These are phyloP conservation scores for Myopa testacea DNA, from an alignment of 2,888 invertebrate genomes.

Conservation along the genomic window DNA sequence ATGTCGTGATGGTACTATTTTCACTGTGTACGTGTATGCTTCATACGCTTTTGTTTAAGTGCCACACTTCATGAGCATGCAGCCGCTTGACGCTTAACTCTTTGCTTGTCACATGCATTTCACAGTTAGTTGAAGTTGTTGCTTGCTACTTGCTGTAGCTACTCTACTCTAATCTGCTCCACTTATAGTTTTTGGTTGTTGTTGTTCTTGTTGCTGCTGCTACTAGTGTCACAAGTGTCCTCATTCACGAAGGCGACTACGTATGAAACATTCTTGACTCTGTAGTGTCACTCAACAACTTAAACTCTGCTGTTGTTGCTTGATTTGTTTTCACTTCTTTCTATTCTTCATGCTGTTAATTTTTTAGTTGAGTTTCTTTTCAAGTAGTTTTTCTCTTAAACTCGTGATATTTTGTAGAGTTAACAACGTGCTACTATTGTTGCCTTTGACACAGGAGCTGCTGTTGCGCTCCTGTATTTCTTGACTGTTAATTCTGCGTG, in stretches of 20 bases:
- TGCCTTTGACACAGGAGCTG: neutral
- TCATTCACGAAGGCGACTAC: neutral
- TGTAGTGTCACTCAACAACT: slow-evolving; percentile 17
- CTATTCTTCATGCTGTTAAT: neutral
- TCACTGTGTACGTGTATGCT: too few relatives aligned
- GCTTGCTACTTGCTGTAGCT: neutral
- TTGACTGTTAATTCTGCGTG: neutral
- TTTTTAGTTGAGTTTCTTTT: neutral
- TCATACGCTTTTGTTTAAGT: neutral
- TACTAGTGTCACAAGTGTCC: slow-evolving; percentile 10
- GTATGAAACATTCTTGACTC: slow-evolving; percentile 10
- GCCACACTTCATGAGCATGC: slow-evolving; percentile 9
- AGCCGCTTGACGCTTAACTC: slow-evolving; percentile 23
- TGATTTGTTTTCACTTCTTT: neutral
- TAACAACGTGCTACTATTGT: neutral
- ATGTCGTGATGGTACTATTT: too few relatives aligned
- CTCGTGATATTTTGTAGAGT: too few relatives aligned
- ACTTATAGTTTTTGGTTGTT: neutral
- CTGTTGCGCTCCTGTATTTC: neutral
- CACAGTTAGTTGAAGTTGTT: slow-evolving; percentile 15
- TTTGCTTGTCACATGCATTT: slow-evolving; percentile 25
- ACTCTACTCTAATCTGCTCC: too few relatives aligned
- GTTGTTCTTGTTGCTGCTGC: neutral
- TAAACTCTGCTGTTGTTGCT: slow-evolving; percentile 7
- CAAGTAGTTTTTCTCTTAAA: too few relatives aligned